Evolutionary conservation across 2,113 vertebrate genomes (phyloP).

Genomic region (Syngnathoides biaculeatus): DNA sequence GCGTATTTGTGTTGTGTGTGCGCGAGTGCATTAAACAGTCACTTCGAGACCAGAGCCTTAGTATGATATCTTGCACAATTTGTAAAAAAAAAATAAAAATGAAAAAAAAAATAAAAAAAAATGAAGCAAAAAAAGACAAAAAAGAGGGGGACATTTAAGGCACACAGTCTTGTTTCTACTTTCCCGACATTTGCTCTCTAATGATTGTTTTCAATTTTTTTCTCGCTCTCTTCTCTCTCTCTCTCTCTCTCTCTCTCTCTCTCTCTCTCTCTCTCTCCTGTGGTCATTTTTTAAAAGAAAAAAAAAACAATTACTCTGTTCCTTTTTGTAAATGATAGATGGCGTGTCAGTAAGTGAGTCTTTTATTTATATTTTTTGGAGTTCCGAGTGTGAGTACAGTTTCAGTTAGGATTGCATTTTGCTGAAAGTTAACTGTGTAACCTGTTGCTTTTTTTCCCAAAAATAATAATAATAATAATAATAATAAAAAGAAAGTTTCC

Average conservation of each 20-base stretch:
- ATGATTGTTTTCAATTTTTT: slow-evolving; percentile 95
- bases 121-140: slow-evolving; percentile 19
- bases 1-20: slow-evolving; percentile 76
- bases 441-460: slow-evolving; percentile 90
- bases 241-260: slow-evolving; percentile 86
- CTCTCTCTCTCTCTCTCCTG: slow-evolving; percentile 58
- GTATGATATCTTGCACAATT: slow-evolving; percentile 98
- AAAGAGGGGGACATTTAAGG: slow-evolving; percentile 83
- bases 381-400: slow-evolving; percentile 97
- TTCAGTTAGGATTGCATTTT: slow-evolving; percentile 99
- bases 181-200: slow-evolving; percentile 97
- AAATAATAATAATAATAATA: slow-evolving; percentile 6
- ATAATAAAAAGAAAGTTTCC: slow-evolving; percentile 91
- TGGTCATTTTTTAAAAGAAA: slow-evolving; percentile 84
- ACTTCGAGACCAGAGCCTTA: slow-evolving; percentile 97
- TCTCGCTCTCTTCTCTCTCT: slow-evolving; percentile 70
- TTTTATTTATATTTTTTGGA: slow-evolving; percentile 89
- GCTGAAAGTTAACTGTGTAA: slow-evolving; percentile 99
- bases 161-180: slow-evolving; percentile 97
- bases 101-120: slow-evolving; percentile 28
- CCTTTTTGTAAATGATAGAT: slow-evolving; percentile 99
- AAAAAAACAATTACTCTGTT: slow-evolving; percentile 84
- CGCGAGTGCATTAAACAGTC: slow-evolving; percentile 78
- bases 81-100: slow-evolving; percentile 80
- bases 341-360: slow-evolving; percentile 95